Evolutionary conservation across 2,113 vertebrate genomes (phyloP).

Genomic region (Actinemys pallida): DNA sequence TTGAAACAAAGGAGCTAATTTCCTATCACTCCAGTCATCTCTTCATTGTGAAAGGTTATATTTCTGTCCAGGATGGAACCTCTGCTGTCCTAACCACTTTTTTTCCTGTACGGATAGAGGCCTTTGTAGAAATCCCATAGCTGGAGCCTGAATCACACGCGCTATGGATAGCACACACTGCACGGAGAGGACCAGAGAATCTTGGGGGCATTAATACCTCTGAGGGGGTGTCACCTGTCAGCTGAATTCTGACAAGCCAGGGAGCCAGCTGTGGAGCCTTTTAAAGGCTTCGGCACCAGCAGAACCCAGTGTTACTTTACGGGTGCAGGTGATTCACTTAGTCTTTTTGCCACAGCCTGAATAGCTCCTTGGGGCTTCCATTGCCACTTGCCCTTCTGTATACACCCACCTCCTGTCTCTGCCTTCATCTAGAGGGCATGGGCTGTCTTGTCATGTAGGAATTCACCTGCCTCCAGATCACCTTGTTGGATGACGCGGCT

Average conservation of each 20-base stretch:
- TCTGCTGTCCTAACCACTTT: background rate
- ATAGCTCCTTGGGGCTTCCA: background rate
- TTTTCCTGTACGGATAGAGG: slow-evolving; percentile 33
- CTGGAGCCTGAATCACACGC: background rate
- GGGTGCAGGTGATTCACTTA: background rate
- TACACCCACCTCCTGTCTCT: background rate
- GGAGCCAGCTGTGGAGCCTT: background rate
- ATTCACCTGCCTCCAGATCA: background rate
- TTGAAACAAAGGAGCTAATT: slow-evolving; percentile 34
- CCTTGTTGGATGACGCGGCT: no score
- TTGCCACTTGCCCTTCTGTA: background rate
- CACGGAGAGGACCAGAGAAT: background rate
- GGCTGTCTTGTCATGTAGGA: rapidly evolving
- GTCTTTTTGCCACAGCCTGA: background rate
- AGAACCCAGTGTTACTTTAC: background rate
- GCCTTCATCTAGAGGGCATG: background rate
- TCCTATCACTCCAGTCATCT: slow-evolving; percentile 10
- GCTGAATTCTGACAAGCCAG: background rate
- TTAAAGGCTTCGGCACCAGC: background rate
- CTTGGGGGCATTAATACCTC: background rate
- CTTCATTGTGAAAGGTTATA: slow-evolving; percentile 5
- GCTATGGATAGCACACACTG: background rate
- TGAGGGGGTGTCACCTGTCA: background rate
- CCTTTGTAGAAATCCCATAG: background rate
- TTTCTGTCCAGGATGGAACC: background rate